These are phyloP conservation scores for Pristionchus mayeri DNA, from an alignment of 2,888 invertebrate species.

Conservation along the genomic window DNA sequence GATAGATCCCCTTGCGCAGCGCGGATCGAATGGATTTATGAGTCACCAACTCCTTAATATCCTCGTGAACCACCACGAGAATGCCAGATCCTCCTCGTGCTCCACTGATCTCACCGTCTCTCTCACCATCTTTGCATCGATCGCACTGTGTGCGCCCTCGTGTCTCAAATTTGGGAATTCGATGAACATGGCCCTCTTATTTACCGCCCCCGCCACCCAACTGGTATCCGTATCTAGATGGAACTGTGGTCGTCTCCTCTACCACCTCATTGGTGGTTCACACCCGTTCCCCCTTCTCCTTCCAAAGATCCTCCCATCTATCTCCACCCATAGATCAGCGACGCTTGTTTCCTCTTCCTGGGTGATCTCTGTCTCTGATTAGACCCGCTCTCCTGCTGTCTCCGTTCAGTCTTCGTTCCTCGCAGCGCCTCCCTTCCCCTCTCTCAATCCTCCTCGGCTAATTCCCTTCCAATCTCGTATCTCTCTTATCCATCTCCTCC, in stretches of 20 bases:
- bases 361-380: background rate
- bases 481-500: conserved; percentile 39
- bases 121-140: conserved; percentile 30
- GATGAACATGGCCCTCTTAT: background rate
- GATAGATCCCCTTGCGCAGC: too few relatives aligned
- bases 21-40: too few relatives aligned
- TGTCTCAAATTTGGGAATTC: conserved; percentile 11
- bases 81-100: too few relatives aligned
- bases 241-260: background rate
- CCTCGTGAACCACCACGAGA: too few relatives aligned
- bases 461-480: conserved; percentile 36
- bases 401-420: too few relatives aligned
- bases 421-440: background rate
- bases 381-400: too few relatives aligned
- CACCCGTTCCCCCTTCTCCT: background rate
- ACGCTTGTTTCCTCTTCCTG: background rate
- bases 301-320: background rate
- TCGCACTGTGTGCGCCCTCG: background rate
- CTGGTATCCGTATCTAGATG: conserved; percentile 5
- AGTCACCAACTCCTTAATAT: too few relatives aligned
- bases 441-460: background rate
- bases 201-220: conserved; percentile 26
- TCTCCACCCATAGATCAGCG: background rate
- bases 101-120: background rate
- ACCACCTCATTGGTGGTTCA: background rate